Percentiles rank a stretch among this genome's conserved stretches.
phyloP scores from a whole-genome alignment of 2,113 vertebrate genomes.

The Apodemus sylvaticus region DNA sequence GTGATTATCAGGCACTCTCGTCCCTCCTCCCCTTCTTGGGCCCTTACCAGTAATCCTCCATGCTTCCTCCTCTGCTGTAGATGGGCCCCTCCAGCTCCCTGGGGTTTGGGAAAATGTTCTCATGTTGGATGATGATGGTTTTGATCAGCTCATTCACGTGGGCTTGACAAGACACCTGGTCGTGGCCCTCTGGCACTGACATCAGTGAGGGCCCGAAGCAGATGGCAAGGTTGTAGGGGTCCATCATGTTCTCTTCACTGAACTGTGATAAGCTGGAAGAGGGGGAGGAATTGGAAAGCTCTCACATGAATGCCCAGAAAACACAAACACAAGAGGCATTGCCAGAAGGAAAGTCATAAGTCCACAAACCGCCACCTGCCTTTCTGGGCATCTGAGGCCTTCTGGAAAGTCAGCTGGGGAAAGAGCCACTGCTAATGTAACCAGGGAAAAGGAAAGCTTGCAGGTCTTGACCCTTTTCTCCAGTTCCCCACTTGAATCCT shows the following conservation, averaged over 20 bases:
- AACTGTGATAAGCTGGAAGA: slow-evolving; percentile 95
- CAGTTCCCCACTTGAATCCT: background rate
- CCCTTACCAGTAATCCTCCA: slow-evolving; percentile 95
- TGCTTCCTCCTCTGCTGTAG: slow-evolving; percentile 90
- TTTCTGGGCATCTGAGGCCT: background rate
- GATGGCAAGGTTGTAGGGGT: slow-evolving; percentile 99
- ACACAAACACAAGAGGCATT: slow-evolving; percentile 13
- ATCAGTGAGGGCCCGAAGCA: slow-evolving; percentile 98
- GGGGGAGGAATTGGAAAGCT: slow-evolving; percentile 55
- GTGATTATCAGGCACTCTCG: background rate
- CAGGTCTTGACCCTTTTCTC: background rate
- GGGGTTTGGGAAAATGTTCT: slow-evolving; percentile 93
- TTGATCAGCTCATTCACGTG: slow-evolving; percentile 99
- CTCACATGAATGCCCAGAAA: slow-evolving; percentile 54
- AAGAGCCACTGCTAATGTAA: background rate
- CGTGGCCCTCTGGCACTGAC: slow-evolving; percentile 96
- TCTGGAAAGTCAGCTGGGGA: background rate
- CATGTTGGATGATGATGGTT: slow-evolving; percentile 98
- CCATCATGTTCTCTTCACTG: slow-evolving; percentile 99
- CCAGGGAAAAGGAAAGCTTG: background rate
- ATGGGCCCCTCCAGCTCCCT: slow-evolving; percentile 94
- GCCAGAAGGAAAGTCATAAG: slow-evolving; percentile 52
- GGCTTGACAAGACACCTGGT: slow-evolving; percentile 98
- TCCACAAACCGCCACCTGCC: slow-evolving; percentile 65
- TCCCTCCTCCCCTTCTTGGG: background rate